phyloP scores from a whole-genome alignment of 2,797 vertebrate species.

The Champsocephalus esox region DNA sequence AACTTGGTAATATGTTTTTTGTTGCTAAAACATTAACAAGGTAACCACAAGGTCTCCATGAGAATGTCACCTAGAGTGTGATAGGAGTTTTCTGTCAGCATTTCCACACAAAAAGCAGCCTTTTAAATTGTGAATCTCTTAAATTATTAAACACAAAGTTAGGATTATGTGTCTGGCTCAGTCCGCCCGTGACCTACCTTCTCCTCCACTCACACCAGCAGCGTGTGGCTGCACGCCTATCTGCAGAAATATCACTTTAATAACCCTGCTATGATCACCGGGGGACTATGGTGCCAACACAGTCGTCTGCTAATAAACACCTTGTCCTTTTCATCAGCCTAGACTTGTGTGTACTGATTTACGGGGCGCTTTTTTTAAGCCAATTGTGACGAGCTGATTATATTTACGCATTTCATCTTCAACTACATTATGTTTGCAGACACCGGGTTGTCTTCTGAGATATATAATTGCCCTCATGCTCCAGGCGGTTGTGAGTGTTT shows the following conservation, averaged over 20 bases:
- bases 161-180: background rate
- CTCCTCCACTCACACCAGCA: conserved; percentile 23
- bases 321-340: conserved; percentile 9
- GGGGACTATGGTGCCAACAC: conserved; percentile 4
- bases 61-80: conserved; percentile 36
- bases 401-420: background rate
- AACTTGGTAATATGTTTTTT: conserved; percentile 20
- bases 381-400: conserved; percentile 4
- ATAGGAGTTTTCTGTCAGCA: background rate
- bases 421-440: background rate
- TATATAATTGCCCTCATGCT: conserved; percentile 17
- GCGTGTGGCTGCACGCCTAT: conserved; percentile 8
- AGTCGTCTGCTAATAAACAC: conserved; percentile 4
- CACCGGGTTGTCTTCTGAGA: background rate
- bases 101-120: background rate
- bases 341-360: background rate
- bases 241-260: conserved; percentile 62
- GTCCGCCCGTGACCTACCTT: background rate
- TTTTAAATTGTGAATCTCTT: background rate
- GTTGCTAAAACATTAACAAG: conserved; percentile 36
- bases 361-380: background rate
- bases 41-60: conserved; percentile 1
- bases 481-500: conserved; percentile 15
- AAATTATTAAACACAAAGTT: conserved; percentile 26
- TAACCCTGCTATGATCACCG: conserved; percentile 36